phyloP scores from a whole-genome alignment of 1,140 invertebrate species.

The Drosophila burlai region DNA sequence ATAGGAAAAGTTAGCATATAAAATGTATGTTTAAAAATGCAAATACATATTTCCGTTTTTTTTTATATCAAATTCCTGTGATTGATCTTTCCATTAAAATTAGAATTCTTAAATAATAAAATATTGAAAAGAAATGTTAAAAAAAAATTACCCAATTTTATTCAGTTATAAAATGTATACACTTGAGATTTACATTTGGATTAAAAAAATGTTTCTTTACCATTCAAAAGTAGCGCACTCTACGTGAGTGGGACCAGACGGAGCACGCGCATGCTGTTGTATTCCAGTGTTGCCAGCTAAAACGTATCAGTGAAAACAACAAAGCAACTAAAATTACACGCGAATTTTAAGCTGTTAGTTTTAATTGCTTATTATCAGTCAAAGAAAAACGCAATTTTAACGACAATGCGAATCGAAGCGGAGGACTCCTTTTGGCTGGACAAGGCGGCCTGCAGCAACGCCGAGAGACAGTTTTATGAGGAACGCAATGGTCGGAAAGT shows the following conservation, averaged over 20 bases:
- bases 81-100: too few species aligned
- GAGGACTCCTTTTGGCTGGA: constrained; percentile 56
- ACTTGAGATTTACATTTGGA: too few species aligned
- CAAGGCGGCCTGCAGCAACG: constrained; percentile 41
- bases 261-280: too few species aligned
- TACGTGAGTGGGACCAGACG: neutral
- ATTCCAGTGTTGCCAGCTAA: constrained; percentile 1
- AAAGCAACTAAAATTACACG: constrained; percentile 5
- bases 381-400: neutral
- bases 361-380: neutral
- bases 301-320: constrained; percentile 1
- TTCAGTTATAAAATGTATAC: too few species aligned
- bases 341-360: neutral
- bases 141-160: too few species aligned
- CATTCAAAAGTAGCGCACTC: neutral
- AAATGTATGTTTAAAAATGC: too few species aligned
- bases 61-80: too few species aligned
- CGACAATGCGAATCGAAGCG: constrained; percentile 47
- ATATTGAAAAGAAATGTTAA: too few species aligned
- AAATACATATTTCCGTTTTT: too few species aligned
- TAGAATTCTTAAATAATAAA: too few species aligned
- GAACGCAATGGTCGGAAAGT: neutral
- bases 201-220: too few species aligned
- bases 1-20: too few species aligned
- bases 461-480: constrained; percentile 51